A percentile compares a stretch with the other conserved stretches of the same genome.
Conservation (phyloP, 1,140 invertebrate species). For the Calliphora vicina region DNA sequence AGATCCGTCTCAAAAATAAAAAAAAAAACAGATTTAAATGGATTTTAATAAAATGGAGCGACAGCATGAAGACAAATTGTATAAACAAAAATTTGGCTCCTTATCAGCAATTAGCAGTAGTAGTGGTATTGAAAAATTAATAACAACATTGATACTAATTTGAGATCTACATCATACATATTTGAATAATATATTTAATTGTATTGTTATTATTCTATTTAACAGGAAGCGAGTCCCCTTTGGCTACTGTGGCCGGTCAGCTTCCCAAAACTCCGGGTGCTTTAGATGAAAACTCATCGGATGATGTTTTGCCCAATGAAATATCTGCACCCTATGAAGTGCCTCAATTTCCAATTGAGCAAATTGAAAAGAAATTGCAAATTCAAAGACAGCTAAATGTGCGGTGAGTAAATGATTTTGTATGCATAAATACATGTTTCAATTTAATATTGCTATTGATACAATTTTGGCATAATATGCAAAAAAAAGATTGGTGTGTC, state of each 20-base stretch:
- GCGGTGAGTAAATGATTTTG: conserved; percentile 72
- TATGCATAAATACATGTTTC: too few species aligned
- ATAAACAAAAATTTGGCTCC: neutral
- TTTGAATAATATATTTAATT: neutral
- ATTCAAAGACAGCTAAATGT: conserved; percentile 90
- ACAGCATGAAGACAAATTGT: neutral
- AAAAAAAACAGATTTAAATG: neutral
- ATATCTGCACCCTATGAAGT: conserved; percentile 94
- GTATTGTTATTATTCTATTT: neutral
- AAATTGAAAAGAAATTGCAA: conserved; percentile 91
- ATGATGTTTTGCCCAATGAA: conserved; percentile 75
- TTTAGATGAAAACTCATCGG: conserved; percentile 48
- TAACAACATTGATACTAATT: neutral
- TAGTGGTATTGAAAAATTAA: neutral
- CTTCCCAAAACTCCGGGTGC: conserved; percentile 24
- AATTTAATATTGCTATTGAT: too few species aligned
- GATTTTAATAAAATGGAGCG: neutral
- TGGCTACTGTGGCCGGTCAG: neutral
- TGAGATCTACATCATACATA: neutral
- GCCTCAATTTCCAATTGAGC: conserved; percentile 96
- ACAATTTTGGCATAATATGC: too few species aligned
- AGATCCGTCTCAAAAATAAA: neutral
- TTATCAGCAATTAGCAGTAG: neutral
- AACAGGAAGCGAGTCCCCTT: conserved; percentile 38
- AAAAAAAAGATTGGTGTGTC: too few species aligned